Base-by-base conservation (phyloP, 2,888 invertebrate genomes). In the Ophion costatus region DNA sequence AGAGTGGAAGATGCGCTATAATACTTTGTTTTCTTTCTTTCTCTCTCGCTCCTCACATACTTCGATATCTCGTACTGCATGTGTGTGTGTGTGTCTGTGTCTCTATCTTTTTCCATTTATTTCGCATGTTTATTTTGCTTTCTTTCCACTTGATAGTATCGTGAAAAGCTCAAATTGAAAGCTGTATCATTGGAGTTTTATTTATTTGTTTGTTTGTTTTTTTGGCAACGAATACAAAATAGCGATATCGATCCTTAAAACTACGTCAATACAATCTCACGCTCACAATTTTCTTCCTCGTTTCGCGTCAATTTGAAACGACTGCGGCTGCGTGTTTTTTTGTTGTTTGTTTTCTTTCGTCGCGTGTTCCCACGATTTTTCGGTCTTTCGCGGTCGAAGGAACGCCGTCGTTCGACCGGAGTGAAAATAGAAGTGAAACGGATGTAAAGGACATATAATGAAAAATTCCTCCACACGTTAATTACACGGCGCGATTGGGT, bases 1-100 rank as follows among this genome's bases (percentile, higher is more conserved):
- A 87, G 88, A 86, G 86, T 91, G 93, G 92, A 93, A 93, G 93
- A 93, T 93, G 91, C 91, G 90, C 90, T 87, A 89, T 92, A 92
- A 93, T 93, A 93, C 92, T 92, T 91, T 88, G 89, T 59, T 87
- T 83, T 87, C 67, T 74, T 80, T 74, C 86, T 79, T 69, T 81
- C 67, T 57, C 71, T 56, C 45, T 14, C 3, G 45, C 14, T 45
- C 45, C 14, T 45, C 45, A 45, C 61, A 59, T 63, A 45, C 5
- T 66, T 56, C 22, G 29, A 77, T 59, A n/a, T 11, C n/a, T 59
- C n/a, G 20, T 66, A 24, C 33, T 75, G 17, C 22, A 42, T 24
- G 38, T 67, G 64, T 81, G 29, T 64, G 45, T 76, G 76, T 24
- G 38, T 67, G 64, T 81, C 22, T 64, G 45, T 76, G 76, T 74